Conservation (phyloP, 2,797 vertebrate genomes). For the Sciurus carolinensis region DNA sequence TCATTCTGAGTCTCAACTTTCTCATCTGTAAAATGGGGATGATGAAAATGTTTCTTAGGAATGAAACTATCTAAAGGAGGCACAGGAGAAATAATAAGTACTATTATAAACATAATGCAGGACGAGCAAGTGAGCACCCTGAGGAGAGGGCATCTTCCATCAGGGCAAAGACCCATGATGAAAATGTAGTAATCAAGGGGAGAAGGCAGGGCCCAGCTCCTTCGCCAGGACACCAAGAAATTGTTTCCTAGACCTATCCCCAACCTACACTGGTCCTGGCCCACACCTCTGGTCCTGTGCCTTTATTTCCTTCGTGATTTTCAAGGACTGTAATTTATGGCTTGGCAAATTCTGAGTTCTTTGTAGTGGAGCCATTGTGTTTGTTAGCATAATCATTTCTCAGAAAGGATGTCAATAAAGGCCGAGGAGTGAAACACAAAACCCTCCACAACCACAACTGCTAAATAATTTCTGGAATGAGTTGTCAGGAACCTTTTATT, state of each 20-base stretch:
- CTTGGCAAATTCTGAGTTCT: slow-evolving; percentile 74
- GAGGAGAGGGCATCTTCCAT: not conserved
- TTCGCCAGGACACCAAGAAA: not conserved
- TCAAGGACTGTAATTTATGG: slow-evolving; percentile 82
- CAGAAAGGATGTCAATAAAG: slow-evolving; percentile 87
- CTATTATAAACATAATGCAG: not conserved
- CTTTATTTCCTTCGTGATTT: not conserved
- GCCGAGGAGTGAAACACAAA: slow-evolving; percentile 85
- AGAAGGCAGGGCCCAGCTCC: not conserved
- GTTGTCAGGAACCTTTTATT: slow-evolving; percentile 94
- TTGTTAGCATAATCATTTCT: slow-evolving; percentile 88
- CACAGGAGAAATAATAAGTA: not conserved
- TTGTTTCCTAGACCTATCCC: not conserved
- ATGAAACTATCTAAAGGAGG: not conserved
- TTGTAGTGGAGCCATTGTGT: slow-evolving; percentile 80
- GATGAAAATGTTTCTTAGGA: not conserved
- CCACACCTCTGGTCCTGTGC: not conserved
- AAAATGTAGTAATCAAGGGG: not conserved
- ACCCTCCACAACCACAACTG: slow-evolving; percentile 87
- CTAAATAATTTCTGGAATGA: slow-evolving; percentile 94
- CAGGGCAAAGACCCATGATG: not conserved
- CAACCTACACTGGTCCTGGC: not conserved
- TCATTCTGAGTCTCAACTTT: not conserved
- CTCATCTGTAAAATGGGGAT: not conserved
- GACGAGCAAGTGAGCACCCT: not conserved